Conservation (phyloP, 2,113 vertebrate species). For the Archilochus colubris region DNA sequence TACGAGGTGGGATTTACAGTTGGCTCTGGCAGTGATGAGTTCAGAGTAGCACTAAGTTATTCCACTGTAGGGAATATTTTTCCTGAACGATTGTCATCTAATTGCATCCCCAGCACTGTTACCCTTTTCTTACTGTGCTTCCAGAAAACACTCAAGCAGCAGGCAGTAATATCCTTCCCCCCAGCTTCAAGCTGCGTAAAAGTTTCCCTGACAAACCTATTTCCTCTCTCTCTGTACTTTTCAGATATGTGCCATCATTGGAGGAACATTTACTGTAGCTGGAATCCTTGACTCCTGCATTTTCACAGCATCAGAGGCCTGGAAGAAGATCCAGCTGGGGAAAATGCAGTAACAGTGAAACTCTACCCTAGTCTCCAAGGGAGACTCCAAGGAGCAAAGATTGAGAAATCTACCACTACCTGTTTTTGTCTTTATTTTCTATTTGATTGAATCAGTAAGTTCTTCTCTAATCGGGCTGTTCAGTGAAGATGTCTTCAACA, state of each 20-base stretch:
- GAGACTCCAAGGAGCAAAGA: slow-evolving; percentile 49
- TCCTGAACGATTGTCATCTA: not conserved
- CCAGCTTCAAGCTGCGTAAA: not conserved
- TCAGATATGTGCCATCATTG: slow-evolving; percentile 98
- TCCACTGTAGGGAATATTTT: slow-evolving; percentile 1
- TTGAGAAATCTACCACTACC: slow-evolving; percentile 46
- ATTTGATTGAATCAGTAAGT: slow-evolving; percentile 58
- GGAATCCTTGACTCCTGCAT: slow-evolving; percentile 98
- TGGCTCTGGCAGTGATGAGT: not conserved
- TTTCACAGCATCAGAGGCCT: slow-evolving; percentile 98
- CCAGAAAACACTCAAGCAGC: not conserved
- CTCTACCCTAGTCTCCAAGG: slow-evolving; percentile 4
- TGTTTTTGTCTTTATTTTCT: slow-evolving; percentile 67
- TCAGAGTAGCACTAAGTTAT: not conserved
- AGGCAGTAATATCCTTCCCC: not conserved
- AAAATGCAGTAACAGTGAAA: slow-evolving; percentile 85
- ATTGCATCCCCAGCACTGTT: not conserved
- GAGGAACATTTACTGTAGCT: slow-evolving; percentile 97
- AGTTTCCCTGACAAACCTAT: not conserved
- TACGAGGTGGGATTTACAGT: not conserved
- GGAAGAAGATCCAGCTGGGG: slow-evolving; percentile 99
- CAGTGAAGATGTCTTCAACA: slow-evolving; percentile 38
- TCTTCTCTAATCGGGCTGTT: slow-evolving; percentile 59
- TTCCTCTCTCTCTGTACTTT: not conserved
- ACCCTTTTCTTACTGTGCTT: not conserved